Base-by-base conservation (phyloP, 53 echinoderm and acorn worm genomes). In the Echinarachnius parma region DNA sequence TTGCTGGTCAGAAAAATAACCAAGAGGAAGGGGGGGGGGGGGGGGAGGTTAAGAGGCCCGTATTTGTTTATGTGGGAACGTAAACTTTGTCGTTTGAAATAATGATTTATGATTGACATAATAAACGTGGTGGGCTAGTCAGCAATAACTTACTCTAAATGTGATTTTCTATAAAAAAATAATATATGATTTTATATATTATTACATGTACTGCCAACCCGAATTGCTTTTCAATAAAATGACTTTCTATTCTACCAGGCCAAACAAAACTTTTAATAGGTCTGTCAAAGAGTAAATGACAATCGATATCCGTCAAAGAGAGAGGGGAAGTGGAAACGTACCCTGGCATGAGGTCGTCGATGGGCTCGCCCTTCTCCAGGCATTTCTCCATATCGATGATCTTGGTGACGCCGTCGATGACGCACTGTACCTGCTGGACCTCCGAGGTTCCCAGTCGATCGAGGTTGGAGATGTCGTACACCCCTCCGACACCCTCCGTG, bases 391-490 rank as follows among this genome's bases (percentile, higher is more conserved):
- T 87, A 31, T 95, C 26, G 50, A 74, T 66, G 34, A 95, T 69
- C 4, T 66, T 54, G 29, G 72, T 76, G 71, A 95, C 85, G 19
- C 96, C 96, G 59, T 90, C 81, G 60, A 95, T 87, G 42, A 95
- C 96, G 49, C 84, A 66, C 63, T 95, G 90, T 19, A 95, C 96
- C 58, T 90, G 96, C 30, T 95, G 68, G 0, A 95, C 96, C 53
- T 95, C 96, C 1, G 96, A 87, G n/a, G 81, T 75, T 48, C 96
- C 96, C 20, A 95, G 79, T 22, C 96, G 81, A 54, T 95, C 90
- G 33, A 86, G 76, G 72, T 95, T 95, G 61, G 96, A 95, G 78
- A 95, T 91, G 56, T 95, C 96, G 59, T 90, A 95, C 18, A 90
- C 87, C 10, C 96, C 96, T 15, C 90, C 96, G 21, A 90, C 84